Evolutionary conservation across 2,888 invertebrate genomes (phyloP).

Genomic region (Cheilosia variabilis): DNA sequence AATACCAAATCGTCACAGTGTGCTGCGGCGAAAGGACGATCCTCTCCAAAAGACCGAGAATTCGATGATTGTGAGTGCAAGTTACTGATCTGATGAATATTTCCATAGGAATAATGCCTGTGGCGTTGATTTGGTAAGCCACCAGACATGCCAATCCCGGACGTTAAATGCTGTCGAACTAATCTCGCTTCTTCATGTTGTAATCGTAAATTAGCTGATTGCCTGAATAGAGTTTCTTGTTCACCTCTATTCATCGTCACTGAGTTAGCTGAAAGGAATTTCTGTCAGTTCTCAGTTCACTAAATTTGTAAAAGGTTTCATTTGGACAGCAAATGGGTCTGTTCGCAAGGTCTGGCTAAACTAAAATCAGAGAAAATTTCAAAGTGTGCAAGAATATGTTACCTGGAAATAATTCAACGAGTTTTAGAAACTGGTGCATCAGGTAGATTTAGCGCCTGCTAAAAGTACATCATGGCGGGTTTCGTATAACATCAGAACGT

Average conservation of each 20-base stretch:
- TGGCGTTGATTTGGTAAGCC: slow-evolving; percentile 54
- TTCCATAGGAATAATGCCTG: slow-evolving; percentile 79
- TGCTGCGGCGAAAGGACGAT: slow-evolving; percentile 74
- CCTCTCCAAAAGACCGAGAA: slow-evolving; percentile 77
- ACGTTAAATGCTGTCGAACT: slow-evolving; percentile 43
- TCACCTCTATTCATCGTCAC: slow-evolving; percentile 87
- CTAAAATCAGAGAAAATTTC: too few species aligned
- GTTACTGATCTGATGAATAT: slow-evolving; percentile 79
- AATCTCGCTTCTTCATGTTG: slow-evolving; percentile 77
- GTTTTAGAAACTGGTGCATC: too few species aligned
- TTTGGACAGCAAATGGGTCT: background rate
- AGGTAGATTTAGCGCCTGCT: too few species aligned
- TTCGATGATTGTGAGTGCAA: slow-evolving; percentile 76
- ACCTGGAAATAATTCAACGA: too few species aligned
- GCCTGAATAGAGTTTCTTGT: slow-evolving; percentile 86
- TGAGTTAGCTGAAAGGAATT: slow-evolving; percentile 77
- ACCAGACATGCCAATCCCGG: slow-evolving; percentile 33
- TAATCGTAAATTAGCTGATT: slow-evolving; percentile 85
- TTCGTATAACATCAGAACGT: too few species aligned
- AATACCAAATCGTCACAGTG: slow-evolving; percentile 85
- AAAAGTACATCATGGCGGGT: too few species aligned
- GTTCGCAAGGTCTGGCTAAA: background rate
- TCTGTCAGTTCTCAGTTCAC: background rate
- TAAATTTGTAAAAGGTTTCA: too few species aligned
- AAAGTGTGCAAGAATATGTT: too few species aligned